phyloP scores from a whole-genome alignment of 2,888 invertebrate species.

The Corythucha ciliata region DNA sequence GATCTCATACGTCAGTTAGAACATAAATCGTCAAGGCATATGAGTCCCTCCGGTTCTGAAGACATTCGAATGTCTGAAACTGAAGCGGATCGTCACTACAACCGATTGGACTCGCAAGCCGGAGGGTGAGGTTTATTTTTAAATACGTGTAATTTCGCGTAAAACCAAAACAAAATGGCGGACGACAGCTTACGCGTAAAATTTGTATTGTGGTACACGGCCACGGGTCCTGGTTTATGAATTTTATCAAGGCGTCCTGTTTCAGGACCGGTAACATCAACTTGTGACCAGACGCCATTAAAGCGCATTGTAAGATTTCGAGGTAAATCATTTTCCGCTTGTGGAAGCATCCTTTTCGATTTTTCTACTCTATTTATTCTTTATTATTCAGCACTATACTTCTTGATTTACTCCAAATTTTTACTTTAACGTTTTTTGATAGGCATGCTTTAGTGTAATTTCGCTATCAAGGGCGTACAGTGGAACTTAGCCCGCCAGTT shows the following conservation, averaged over 20 bases:
- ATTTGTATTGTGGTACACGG: neutral
- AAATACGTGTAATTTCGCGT: neutral
- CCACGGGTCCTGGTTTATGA: neutral
- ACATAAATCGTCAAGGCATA: conserved; percentile 74
- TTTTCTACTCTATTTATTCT: conserved; percentile 13
- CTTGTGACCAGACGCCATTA: conserved; percentile 36
- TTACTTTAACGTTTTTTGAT: neutral
- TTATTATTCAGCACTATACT: conserved; percentile 21
- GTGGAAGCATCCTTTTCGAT: conserved; percentile 11
- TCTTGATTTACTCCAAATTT: conserved; percentile 6
- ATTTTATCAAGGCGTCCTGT: conserved; percentile 31
- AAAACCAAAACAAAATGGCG: neutral
- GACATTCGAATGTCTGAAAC: conserved; percentile 83
- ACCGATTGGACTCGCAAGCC: conserved; percentile 66
- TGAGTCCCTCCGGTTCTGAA: conserved; percentile 85
- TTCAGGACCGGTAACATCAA: conserved; percentile 39
- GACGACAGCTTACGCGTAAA: neutral
- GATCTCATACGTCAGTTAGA: conserved; percentile 77
- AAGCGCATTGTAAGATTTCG: conserved; percentile 30
- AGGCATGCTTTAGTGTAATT: neutral
- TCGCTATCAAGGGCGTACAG: no score
- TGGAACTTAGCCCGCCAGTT: no score
- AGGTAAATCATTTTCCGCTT: conserved; percentile 28
- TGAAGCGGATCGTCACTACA: conserved; percentile 76
- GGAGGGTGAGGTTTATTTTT: conserved; percentile 50